Evolutionary conservation across 2,113 vertebrate genomes (phyloP).

Genomic region (Tachysurus fulvidraco): DNA sequence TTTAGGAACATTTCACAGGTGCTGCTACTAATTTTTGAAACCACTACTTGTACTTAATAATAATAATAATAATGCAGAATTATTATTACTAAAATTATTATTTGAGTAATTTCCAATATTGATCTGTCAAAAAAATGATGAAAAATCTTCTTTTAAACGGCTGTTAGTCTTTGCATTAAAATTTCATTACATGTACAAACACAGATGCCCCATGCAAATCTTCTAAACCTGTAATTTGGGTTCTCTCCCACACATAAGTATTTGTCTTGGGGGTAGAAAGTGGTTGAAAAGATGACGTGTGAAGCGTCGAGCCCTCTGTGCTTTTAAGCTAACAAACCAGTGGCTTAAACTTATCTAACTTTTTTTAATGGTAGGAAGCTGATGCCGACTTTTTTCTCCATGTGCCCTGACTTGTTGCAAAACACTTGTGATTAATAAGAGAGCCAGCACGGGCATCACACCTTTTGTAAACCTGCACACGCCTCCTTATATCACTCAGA

Average conservation of each 20-base stretch:
- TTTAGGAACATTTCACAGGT: background rate
- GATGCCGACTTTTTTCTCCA: background rate
- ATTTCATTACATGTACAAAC: conserved; percentile 34
- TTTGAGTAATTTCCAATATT: background rate
- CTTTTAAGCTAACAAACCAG: conserved; percentile 26
- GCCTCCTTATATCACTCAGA: conserved; percentile 10
- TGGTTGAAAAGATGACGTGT: conserved; percentile 32
- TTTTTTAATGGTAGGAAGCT: conserved; percentile 3
- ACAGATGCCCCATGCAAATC: background rate
- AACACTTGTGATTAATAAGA: conserved; percentile 28
- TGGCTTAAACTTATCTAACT: conserved; percentile 19
- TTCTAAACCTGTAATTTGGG: conserved; percentile 34
- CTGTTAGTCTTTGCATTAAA: conserved; percentile 19
- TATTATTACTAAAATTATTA: background rate
- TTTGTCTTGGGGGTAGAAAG: conserved; percentile 45
- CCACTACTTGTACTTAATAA: background rate
- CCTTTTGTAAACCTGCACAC: conserved; percentile 67
- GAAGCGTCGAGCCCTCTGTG: conserved; percentile 18
- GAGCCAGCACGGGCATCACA: conserved; percentile 48
- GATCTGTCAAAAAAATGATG: conserved; percentile 8
- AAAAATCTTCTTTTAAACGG: conserved; percentile 14
- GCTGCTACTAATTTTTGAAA: background rate
- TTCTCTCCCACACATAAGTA: conserved; percentile 33
- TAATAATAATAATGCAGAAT: background rate
- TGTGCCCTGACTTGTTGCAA: conserved; percentile 35